Evolutionary conservation across 2,113 vertebrate genomes (phyloP), one percentile per base, ranked within the genome.

Genomic region (Atrichornis clamosus): DNA sequence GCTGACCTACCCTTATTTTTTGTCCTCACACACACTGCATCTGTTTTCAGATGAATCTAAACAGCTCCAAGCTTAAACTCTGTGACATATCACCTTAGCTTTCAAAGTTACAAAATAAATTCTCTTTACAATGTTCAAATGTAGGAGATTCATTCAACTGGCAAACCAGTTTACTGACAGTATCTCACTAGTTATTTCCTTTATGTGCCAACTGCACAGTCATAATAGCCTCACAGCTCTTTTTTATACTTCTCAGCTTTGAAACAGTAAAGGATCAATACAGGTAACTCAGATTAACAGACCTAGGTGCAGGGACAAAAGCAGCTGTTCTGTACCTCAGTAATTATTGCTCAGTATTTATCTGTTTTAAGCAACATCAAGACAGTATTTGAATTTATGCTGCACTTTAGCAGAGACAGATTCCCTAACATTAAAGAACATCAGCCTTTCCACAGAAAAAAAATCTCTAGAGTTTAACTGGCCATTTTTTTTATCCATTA

Each of bases 271-370:
- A 74, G 10, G 41, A 81, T 77, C 76, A 35, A 55, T 52, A 59
- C 0, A 49, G 64, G 0, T 41, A 75, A 27, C 64, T 84, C 46
- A 78, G 22, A 94, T 70, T 88, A 91, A 93, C 42, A 68, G 42
- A 74, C 44, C 47, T 56, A 59, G 35, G 50, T 78, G 87, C 60
- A 86, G 58, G 65, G 62, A 3, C 39, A 44, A 82, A 75, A 60
- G 27, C 21, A 93, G 44, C 60, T 92, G 35, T 78, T 92, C 52
- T 88, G 90, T 90, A 93, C 72, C 87, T 94, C 83, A 44, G 42
- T 73, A 93, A 80, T 94, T 92, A 96, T 95, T 93, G 93, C 92
- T 94, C 47, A 32, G 35, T 79, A 85, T 89, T 95, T 87, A 79
- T 58, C 70, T 20, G 30, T 73, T 95, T 91, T 39, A 96, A 93